Conservation (phyloP, 2,797 vertebrate species). For the Dallia pectoralis region DNA sequence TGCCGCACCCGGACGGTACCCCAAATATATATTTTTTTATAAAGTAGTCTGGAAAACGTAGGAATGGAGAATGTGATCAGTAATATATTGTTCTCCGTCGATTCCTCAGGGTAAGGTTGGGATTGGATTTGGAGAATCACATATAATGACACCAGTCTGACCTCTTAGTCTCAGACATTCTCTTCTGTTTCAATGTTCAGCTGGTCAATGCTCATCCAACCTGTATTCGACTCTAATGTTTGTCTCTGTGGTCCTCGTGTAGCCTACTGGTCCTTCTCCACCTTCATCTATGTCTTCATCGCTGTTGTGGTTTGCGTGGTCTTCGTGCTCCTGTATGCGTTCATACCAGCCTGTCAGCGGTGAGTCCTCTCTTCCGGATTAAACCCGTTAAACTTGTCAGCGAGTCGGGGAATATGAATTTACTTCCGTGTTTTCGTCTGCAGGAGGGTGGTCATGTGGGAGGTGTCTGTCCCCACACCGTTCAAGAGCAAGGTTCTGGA, state of each 20-base stretch:
- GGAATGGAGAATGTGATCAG: too few relatives aligned
- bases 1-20: slow-evolving; percentile 53
- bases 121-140: too few relatives aligned
- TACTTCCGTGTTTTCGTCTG: not conserved
- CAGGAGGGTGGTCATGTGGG: slow-evolving; percentile 66
- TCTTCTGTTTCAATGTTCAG: not conserved
- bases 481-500: slow-evolving; percentile 71
- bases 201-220: not conserved
- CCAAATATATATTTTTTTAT: too few relatives aligned
- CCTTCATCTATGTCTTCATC: slow-evolving; percentile 49
- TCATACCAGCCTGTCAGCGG: slow-evolving; percentile 63
- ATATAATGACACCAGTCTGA: not conserved
- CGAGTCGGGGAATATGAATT: too few relatives aligned
- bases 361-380: slow-evolving; percentile 23
- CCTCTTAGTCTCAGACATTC: too few relatives aligned
- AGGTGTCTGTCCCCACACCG: slow-evolving; percentile 72
- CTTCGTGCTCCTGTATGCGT: slow-evolving; percentile 56
- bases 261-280: slow-evolving; percentile 46
- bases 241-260: slow-evolving; percentile 9
- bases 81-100: too few relatives aligned
- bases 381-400: not conserved
- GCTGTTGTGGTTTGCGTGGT: slow-evolving; percentile 21
- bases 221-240: not conserved
- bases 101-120: too few relatives aligned
- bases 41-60: too few relatives aligned